Percentiles rank a stretch among this genome's conserved stretches.
phyloP scores from a whole-genome alignment of 1,140 invertebrate genomes.

The Heliconius nattereri region DNA sequence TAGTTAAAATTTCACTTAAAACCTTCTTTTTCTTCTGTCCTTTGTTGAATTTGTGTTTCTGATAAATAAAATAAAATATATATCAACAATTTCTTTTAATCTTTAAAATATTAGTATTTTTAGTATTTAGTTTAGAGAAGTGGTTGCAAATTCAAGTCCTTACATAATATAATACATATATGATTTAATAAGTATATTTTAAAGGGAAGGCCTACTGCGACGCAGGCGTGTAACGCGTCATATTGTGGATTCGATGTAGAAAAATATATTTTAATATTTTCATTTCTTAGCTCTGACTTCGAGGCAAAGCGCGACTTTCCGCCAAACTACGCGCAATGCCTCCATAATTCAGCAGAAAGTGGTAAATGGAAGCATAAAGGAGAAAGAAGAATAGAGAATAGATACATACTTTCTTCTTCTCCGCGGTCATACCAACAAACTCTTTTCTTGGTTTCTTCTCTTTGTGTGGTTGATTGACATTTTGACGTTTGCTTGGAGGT shows the following conservation, averaged over 20 bases:
- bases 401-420: slow-evolving; percentile 70
- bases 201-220: too few relatives aligned
- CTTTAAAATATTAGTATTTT: too few relatives aligned
- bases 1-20: slow-evolving; percentile 66
- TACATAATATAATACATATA: background rate
- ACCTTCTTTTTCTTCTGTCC: slow-evolving; percentile 68
- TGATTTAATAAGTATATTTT: too few relatives aligned
- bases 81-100: background rate
- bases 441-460: slow-evolving; percentile 70
- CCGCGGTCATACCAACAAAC: slow-evolving; percentile 72
- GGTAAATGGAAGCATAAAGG: background rate
- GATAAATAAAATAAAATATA: slow-evolving; percentile 41
- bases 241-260: too few relatives aligned
- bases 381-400: background rate
- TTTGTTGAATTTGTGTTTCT: slow-evolving; percentile 71
- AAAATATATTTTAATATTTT: too few relatives aligned
- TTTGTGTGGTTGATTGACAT: slow-evolving; percentile 46
- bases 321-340: too few relatives aligned
- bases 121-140: background rate
- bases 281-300: too few relatives aligned
- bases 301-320: too few relatives aligned
- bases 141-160: background rate
- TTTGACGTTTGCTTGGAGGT: slow-evolving; percentile 53
- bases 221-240: too few relatives aligned
- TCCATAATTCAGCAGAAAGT: too few relatives aligned